Evolutionary conservation across 2,888 invertebrate genomes (phyloP), one percentile per base, ranked within the genome.

Genomic region (Drosophila anceps): DNA sequence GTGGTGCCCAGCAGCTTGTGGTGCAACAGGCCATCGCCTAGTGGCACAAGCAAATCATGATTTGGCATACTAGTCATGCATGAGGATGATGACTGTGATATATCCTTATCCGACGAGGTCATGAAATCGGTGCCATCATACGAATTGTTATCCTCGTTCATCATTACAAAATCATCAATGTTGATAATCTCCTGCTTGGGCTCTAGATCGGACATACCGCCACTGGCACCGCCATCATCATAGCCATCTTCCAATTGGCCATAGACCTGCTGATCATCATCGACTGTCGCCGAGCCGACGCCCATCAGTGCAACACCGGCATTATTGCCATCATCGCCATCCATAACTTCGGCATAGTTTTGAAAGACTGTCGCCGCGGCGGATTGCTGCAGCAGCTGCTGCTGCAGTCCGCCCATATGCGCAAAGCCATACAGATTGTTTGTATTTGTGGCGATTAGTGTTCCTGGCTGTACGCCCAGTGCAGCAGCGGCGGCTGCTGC

Each of bases 131-230:
- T 90, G 48, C 89, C 92, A 77, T 93, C 93, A 76, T 92, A 93
- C 24, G 93, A 93, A 84, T 93, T 92, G 20, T 84, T 86, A 15
- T 92, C 92, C 82, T 93, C 93, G 43, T 91, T 92, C 92, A 92
- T 92, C 90, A 91, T 90, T 18, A 92, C 93, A 82, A 93, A 93
- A 73, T 93, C 93, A 84, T 93, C 93, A 13, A 93, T 93, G 70
- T 93, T 93, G 10, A 93, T 93, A 27, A 93, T 92, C 85, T 93
- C 93, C 77, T 92, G 92, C 71, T 92, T 92, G 55, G 88, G 89
- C 57, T 92, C 88, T 50, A 92, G 76, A 48, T 84, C 91, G 33
- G 91, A 78, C 70, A 87, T 90, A 31, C 84, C 88, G 63, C 83
- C 79, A 44, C 83, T 73, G 24, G 74, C 80, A 10, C 81, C 81